Conservation (phyloP, 1,140 invertebrate species). For the Brachionus rubens region DNA sequence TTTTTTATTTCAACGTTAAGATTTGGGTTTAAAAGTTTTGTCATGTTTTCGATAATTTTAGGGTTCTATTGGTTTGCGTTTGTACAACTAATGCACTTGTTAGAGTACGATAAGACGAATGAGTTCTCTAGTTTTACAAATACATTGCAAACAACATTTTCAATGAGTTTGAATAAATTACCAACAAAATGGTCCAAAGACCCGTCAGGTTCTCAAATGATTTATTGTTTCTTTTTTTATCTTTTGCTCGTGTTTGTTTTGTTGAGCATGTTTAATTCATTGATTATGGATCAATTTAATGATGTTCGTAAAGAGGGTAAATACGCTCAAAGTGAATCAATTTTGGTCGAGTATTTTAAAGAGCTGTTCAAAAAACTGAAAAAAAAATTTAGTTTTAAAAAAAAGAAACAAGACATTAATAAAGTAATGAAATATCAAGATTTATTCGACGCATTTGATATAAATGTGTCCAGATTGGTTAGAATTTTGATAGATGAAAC, state of each 20-base stretch:
- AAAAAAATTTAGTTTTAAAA: not conserved
- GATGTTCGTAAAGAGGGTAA: not conserved
- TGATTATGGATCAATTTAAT: not conserved
- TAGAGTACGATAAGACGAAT: not conserved
- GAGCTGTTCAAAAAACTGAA: not conserved
- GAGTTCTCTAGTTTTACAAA: not conserved
- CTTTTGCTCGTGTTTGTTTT: not conserved
- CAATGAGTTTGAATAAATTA: conserved; percentile 37
- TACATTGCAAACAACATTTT: not conserved
- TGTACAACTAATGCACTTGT: conserved; percentile 2
- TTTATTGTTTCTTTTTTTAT: not conserved
- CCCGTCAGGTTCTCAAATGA: not conserved
- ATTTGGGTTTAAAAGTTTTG: not conserved
- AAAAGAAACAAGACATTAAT: not conserved
- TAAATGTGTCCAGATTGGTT: not conserved
- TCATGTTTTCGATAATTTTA: conserved; percentile 6
- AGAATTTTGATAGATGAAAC: too few relatives aligned
- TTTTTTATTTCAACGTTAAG: not conserved
- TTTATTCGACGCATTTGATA: too few relatives aligned
- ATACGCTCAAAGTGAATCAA: not conserved
- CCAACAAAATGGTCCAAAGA: not conserved
- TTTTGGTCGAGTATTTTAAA: conserved; percentile 15
- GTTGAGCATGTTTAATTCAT: not conserved
- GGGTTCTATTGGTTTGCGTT: not conserved
- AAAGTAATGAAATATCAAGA: not conserved